Percentiles rank a stretch among this genome's conserved stretches.
These are phyloP conservation scores for Zygogramma bicolorata DNA, from an alignment of 2,888 invertebrate species.

Conservation along the genomic window DNA sequence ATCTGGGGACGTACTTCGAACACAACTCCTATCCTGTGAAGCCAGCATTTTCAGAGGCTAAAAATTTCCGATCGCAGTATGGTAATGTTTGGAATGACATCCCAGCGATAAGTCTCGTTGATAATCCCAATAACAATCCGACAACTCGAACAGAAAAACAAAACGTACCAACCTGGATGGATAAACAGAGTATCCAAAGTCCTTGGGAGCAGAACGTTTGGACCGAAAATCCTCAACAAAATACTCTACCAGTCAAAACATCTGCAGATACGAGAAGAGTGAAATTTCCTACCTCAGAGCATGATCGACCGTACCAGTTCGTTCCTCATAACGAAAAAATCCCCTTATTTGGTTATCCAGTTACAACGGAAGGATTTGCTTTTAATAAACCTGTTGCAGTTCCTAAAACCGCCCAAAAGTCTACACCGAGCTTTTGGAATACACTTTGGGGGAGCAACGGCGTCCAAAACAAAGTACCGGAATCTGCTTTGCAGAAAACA, in stretches of 20 bases:
- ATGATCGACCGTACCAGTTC: conserved; percentile 35
- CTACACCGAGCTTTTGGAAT: conserved; percentile 30
- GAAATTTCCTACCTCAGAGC: conserved; percentile 22
- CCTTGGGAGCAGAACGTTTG: conserved; percentile 17
- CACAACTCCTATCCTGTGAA: conserved; percentile 64
- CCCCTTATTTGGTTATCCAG: conserved; percentile 18
- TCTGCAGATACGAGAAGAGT: neutral
- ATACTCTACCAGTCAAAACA: neutral
- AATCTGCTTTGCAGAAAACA: conserved; percentile 40
- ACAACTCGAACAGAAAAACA: neutral
- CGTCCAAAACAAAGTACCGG: conserved; percentile 23
- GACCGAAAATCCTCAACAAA: conserved; percentile 18
- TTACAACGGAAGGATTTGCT: conserved; percentile 40
- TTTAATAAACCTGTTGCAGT: conserved; percentile 46
- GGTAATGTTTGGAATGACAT: neutral
- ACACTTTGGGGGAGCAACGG: conserved; percentile 26
- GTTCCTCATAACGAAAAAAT: conserved; percentile 18
- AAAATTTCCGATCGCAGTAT: conserved; percentile 15
- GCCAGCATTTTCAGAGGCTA: conserved; percentile 33
- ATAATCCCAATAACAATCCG: neutral
- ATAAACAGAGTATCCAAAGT: conserved; percentile 17
- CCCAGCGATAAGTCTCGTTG: neutral
- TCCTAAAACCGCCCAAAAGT: neutral
- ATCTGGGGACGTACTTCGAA: conserved; percentile 68
- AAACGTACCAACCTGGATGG: conserved; percentile 22